These are phyloP conservation scores for Pavo muticus DNA, from an alignment of 2,113 vertebrate species.

Conservation along the genomic window DNA sequence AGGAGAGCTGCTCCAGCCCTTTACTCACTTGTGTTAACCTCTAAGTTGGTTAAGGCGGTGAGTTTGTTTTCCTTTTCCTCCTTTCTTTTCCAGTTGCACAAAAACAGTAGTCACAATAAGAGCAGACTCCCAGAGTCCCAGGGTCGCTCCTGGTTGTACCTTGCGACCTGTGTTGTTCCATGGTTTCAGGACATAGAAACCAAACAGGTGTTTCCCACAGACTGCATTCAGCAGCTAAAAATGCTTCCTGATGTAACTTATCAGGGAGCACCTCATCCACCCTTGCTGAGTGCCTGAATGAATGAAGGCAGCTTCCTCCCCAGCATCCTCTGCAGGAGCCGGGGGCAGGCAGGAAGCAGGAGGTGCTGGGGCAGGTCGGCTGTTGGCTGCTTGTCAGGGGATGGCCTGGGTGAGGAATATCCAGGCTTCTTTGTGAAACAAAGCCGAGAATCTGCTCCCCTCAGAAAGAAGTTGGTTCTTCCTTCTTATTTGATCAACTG, in stretches of 20 bases:
- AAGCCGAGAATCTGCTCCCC: fast-evolving
- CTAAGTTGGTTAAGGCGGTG: fast-evolving
- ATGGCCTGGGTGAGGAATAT: fast-evolving
- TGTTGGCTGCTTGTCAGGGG: neutral
- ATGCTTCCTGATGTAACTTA: conserved; percentile 22
- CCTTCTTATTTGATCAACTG: fast-evolving
- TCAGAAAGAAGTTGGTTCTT: neutral
- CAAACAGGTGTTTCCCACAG: conserved; percentile 51
- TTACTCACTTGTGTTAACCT: fast-evolving
- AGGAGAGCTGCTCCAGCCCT: too few species aligned
- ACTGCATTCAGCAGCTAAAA: neutral
- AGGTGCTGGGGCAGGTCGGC: fast-evolving
- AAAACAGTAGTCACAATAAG: fast-evolving
- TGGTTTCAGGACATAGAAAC: neutral
- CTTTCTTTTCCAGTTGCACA: fast-evolving
- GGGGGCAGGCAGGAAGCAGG: neutral
- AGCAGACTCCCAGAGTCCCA: neutral
- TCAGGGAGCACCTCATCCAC: neutral
- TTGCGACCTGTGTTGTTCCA: fast-evolving
- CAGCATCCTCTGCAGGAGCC: neutral
- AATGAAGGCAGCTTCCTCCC: conserved; percentile 6
- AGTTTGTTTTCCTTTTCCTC: neutral
- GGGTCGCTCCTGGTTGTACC: fast-evolving
- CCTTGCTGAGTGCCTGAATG: neutral
- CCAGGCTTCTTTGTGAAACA: neutral